These are phyloP conservation scores for Lagria hirta DNA, from an alignment of 2,888 invertebrate genomes.

Conservation along the genomic window DNA sequence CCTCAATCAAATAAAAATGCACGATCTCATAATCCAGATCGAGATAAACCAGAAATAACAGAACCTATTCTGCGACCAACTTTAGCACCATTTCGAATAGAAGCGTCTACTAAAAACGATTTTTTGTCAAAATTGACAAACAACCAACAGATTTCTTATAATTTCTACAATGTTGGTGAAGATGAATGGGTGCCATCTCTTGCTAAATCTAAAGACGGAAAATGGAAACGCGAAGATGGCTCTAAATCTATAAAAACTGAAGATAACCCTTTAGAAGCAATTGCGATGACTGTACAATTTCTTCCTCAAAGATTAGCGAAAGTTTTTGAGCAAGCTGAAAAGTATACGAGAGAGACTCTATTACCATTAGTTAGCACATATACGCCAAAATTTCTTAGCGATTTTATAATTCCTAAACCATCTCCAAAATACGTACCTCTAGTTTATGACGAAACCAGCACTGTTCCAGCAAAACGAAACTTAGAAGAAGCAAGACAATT, in stretches of 20 bases:
- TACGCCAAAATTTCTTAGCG: constrained; percentile 67
- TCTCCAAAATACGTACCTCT: constrained; percentile 49
- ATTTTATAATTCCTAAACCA: constrained; percentile 46
- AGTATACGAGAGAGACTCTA: constrained; percentile 76
- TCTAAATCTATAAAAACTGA: constrained; percentile 33
- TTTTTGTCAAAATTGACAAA: constrained; percentile 42
- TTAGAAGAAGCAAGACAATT: constrained; percentile 23
- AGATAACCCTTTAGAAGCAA: constrained; percentile 45
- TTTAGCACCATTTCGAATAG: constrained; percentile 32
- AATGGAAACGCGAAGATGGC: constrained; percentile 50
- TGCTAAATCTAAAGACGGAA: constrained; percentile 36
- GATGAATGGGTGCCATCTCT: constrained; percentile 47
- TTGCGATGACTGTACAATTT: constrained; percentile 70
- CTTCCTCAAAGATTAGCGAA: constrained; percentile 76
- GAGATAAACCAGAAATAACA: constrained; percentile 60
- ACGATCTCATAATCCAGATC: constrained; percentile 53
- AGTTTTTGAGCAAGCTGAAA: constrained; percentile 78
- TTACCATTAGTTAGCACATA: constrained; percentile 77
- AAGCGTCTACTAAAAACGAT: constrained; percentile 50
- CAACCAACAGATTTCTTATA: constrained; percentile 43
- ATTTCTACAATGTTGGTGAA: constrained; percentile 47
- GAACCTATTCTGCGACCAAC: constrained; percentile 63
- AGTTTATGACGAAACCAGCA: constrained; percentile 41
- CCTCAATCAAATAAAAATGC: constrained; percentile 62
- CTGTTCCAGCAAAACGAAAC: constrained; percentile 24